Percentiles rank a stretch among this genome's conserved stretches.
phyloP scores from a whole-genome alignment of 2,888 invertebrate species.

The Euplexia lucipara region DNA sequence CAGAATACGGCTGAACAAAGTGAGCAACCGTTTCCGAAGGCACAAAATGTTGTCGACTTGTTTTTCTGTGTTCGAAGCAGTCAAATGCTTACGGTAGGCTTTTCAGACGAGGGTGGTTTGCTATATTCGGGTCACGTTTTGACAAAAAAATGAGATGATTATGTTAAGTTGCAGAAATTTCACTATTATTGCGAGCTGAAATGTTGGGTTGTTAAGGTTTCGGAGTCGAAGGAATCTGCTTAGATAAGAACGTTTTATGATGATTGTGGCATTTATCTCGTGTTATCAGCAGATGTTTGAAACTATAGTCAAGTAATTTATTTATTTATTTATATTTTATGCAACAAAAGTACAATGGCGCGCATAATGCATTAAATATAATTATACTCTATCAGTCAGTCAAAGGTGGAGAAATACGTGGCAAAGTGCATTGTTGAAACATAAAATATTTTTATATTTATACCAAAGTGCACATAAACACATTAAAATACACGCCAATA shows the following conservation, averaged over 20 bases:
- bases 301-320: neutral
- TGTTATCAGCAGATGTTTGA: neutral
- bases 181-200: slow-evolving; percentile 49
- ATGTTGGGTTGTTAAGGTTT: slow-evolving; percentile 41
- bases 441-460: too few species aligned
- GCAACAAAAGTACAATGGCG: too few species aligned
- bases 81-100: slow-evolving; percentile 52
- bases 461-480: too few species aligned
- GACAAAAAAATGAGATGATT: slow-evolving; percentile 58
- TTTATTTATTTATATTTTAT: neutral
- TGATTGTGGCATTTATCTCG: slow-evolving; percentile 4
- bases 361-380: too few species aligned
- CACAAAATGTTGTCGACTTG: slow-evolving; percentile 48
- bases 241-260: slow-evolving; percentile 9
- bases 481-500: too few species aligned
- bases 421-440: too few species aligned
- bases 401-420: too few species aligned
- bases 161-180: slow-evolving; percentile 56
- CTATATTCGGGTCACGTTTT: slow-evolving; percentile 54
- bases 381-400: too few species aligned
- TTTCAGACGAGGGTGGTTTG: slow-evolving; percentile 31
- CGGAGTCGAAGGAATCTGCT: slow-evolving; percentile 6
- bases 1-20: slow-evolving; percentile 52
- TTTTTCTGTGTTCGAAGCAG: slow-evolving; percentile 53
- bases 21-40: slow-evolving; percentile 32